Percentiles rank a stretch among this genome's conserved stretches.
phyloP scores from a whole-genome alignment of 2,797 vertebrate genomes.

The Avahi laniger region DNA sequence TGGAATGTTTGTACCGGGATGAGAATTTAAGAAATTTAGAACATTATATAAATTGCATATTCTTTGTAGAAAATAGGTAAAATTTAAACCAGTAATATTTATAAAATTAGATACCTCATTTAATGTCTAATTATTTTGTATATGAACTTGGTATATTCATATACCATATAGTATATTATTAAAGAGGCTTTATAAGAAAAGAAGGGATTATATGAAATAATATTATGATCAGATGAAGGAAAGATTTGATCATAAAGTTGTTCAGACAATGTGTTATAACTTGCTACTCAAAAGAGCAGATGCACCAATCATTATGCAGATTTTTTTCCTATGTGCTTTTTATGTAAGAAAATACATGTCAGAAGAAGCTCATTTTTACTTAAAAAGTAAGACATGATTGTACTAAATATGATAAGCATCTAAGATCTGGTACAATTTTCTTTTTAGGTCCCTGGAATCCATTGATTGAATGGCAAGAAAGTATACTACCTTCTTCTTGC shows the following conservation, averaged over 20 bases:
- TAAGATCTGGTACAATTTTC: not conserved
- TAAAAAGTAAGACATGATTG: not conserved
- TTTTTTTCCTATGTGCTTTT: not conserved
- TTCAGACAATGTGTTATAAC: not conserved
- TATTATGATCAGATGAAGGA: not conserved
- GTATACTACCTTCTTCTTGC: not conserved
- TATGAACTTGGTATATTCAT: not conserved
- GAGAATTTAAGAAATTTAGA: not conserved
- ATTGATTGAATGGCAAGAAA: not conserved
- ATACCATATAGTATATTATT: not conserved
- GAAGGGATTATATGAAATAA: not conserved
- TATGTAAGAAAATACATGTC: not conserved
- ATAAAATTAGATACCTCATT: not conserved
- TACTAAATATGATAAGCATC: not conserved
- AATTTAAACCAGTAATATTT: not conserved
- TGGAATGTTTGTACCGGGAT: not conserved
- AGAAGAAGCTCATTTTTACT: not conserved
- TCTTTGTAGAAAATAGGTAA: not conserved
- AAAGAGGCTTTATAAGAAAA: not conserved
- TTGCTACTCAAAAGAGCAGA: not conserved
- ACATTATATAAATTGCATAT: not conserved
- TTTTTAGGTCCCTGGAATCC: not conserved
- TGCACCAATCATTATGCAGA: not conserved
- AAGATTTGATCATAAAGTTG: not conserved
- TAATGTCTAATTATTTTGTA: not conserved